Conservation (phyloP, 2,888 invertebrate species). For the Idaea aversata region DNA sequence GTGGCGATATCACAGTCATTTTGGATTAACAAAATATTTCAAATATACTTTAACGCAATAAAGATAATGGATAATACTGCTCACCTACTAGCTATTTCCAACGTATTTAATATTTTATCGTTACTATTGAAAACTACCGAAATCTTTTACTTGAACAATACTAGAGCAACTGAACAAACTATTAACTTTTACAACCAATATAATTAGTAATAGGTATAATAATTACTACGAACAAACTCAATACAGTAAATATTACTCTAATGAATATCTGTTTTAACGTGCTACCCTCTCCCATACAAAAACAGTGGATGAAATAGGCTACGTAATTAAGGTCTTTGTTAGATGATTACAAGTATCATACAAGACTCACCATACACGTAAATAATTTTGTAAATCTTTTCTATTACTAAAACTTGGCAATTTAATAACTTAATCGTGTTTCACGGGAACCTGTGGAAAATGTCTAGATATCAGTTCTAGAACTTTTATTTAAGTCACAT, state of each 20-base stretch:
- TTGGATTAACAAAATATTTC: too few species aligned
- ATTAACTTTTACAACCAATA: background rate
- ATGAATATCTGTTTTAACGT: background rate
- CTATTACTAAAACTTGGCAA: constrained; percentile 42
- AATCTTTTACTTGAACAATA: too few species aligned
- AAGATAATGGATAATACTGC: too few species aligned
- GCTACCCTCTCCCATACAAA: background rate
- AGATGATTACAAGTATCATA: background rate
- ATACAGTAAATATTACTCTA: background rate
- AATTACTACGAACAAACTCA: background rate
- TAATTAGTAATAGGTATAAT: background rate
- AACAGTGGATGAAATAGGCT: background rate
- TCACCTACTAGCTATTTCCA: too few species aligned
- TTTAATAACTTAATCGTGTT: constrained; percentile 67
- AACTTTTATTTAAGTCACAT: background rate
- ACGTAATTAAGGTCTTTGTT: background rate
- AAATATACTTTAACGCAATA: too few species aligned
- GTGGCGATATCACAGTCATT: too few species aligned
- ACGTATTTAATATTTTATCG: too few species aligned
- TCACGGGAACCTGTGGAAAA: constrained; percentile 72
- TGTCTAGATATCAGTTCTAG: constrained; percentile 23
- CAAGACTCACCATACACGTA: constrained; percentile 56
- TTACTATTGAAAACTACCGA: too few species aligned
- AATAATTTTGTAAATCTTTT: constrained; percentile 44
- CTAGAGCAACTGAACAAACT: too few species aligned